Evolutionary conservation across 2,113 vertebrate species (phyloP), one percentile per base, ranked within the genome.

Genomic region (Oreochromis niloticus): DNA sequence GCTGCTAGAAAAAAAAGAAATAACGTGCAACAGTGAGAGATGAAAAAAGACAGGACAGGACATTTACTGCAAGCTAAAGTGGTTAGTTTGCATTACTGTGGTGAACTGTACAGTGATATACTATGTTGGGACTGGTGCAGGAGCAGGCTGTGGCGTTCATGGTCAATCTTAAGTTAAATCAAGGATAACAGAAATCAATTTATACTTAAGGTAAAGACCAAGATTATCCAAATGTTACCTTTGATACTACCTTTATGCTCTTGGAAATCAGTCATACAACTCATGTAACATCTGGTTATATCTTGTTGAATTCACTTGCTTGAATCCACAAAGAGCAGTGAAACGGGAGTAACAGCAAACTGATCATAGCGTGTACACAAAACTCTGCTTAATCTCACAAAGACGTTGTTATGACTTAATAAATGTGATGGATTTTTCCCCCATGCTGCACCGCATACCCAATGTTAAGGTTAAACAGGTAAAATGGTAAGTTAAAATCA

Each of bases 191-290:
- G 27, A 61, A 22, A 41, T 41, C 63, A 68, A 68, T 41, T 41
- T 3, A 9, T 24, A 41, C 36, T 68, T 68, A 14, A 41, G 1
- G 36, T 41, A 41, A 41, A 41, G 63, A 68, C 36, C 19, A 41
- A 41, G 63, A 68, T 68, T 19, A 39, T 66, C 10, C 34, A 66
- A 66, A 66, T 66, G 34, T 66, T 66, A n/a, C 61, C 61, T 66
- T 10, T 7, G 10, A 11, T 27, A 13, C 1, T 39, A n/a, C 34
- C 34, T 39, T 66, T n/a, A 39, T 68, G 11, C 11, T 68, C 32
- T 66, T 6, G 6, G 32, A 36, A 66, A 66, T 36, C 61, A 34
- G 61, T 36, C 61, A 66, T 2, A 66, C 16, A 39, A n/a, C 61
- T 66, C 17, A 3, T 39, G 10, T 32, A 39, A 39, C 32, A 36